These are phyloP conservation scores for Acipenser oxyrinchus DNA, from an alignment of 2,797 vertebrate genomes.

Conservation along the genomic window DNA sequence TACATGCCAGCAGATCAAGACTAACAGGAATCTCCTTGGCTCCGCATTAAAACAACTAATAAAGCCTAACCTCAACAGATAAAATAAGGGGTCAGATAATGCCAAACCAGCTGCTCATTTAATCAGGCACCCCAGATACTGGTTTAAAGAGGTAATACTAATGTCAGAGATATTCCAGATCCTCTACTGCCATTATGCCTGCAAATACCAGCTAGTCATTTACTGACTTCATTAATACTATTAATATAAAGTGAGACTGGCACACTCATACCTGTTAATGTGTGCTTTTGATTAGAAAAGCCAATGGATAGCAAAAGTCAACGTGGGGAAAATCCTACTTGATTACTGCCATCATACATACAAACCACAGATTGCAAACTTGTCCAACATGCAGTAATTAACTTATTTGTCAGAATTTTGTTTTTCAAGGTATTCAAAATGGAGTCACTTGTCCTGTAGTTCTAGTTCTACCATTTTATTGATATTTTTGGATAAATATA, in stretches of 20 bases:
- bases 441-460: too few relatives aligned
- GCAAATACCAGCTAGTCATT: conserved; percentile 24
- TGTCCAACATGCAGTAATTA: too few relatives aligned
- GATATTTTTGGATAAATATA: too few relatives aligned
- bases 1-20: conserved; percentile 61
- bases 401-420: too few relatives aligned
- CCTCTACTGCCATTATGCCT: conserved; percentile 38
- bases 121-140: conserved; percentile 26
- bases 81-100: conserved; percentile 28
- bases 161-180: conserved; percentile 35
- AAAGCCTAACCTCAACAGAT: conserved; percentile 18
- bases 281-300: too few relatives aligned
- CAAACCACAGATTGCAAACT: too few relatives aligned
- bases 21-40: conserved; percentile 60
- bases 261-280: too few relatives aligned
- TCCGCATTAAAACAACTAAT: conserved; percentile 43
- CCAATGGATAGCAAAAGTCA: too few relatives aligned
- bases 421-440: too few relatives aligned
- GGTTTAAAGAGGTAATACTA: conserved; percentile 37
- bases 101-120: conserved; percentile 29
- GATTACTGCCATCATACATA: too few relatives aligned
- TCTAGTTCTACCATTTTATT: too few relatives aligned
- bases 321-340: too few relatives aligned
- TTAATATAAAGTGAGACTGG: conserved; percentile 28
- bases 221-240: conserved; percentile 44